Evolutionary conservation across 2,797 vertebrate species (phyloP).

Genomic region (Crocodylus rhombifer): DNA sequence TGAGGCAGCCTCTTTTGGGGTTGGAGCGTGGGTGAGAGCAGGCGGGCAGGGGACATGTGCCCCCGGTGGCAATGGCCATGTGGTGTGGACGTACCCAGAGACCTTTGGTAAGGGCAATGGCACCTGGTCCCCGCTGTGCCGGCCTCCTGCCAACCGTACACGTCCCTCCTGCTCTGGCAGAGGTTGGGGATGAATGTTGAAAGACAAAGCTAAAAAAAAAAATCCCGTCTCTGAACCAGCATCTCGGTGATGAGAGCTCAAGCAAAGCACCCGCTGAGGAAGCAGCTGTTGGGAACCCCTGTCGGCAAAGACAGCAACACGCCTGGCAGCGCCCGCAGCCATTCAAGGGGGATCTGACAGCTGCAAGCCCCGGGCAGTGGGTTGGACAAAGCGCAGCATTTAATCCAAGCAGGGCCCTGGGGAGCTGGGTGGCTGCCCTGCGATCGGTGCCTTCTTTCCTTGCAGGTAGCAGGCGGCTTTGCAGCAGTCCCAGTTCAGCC

Average conservation of each 20-base stretch:
- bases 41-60: too few species aligned
- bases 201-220: neutral
- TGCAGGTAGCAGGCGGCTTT: neutral
- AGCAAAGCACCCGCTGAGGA: neutral
- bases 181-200: constrained; percentile 7
- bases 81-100: too few species aligned
- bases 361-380: neutral
- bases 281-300: neutral
- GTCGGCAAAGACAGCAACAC: neutral
- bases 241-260: neutral
- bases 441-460: neutral
- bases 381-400: neutral
- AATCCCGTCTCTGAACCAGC: neutral
- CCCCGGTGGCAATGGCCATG: too few species aligned
- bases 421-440: neutral
- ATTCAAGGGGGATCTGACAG: neutral
- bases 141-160: too few species aligned
- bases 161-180: neutral
- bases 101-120: too few species aligned
- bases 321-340: neutral
- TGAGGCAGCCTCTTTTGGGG: too few species aligned
- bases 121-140: too few species aligned
- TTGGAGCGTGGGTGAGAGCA: too few species aligned
- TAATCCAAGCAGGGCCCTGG: constrained; percentile 11
- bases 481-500: neutral